These are phyloP conservation scores for Allophyes oxyacanthae DNA, from an alignment of 2,888 invertebrate species.

Conservation along the genomic window DNA sequence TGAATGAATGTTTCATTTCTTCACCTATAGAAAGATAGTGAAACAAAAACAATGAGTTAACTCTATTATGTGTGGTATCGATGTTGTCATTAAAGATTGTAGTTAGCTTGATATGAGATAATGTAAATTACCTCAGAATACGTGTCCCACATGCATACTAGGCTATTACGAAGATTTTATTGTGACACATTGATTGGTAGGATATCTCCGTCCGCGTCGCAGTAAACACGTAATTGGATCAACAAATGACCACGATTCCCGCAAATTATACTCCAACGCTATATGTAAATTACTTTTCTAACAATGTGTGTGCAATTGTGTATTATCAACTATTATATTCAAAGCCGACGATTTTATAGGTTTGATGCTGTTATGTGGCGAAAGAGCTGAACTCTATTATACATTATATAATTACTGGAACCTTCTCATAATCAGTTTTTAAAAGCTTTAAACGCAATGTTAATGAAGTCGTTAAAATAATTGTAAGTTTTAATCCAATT, in stretches of 20 bases:
- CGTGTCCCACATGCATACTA: conserved; percentile 62
- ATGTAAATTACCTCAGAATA: conserved; percentile 65
- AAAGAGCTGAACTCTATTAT: conserved; percentile 1
- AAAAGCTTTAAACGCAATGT: conserved; percentile 7
- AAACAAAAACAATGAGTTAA: conserved; percentile 21
- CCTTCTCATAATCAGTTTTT: conserved; percentile 3
- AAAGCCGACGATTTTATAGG: conserved; percentile 3
- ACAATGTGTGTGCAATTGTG: conserved; percentile 12
- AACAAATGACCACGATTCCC: conserved; percentile 63
- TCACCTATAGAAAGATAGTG: conserved; percentile 12
- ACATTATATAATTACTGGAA: conserved; percentile 1
- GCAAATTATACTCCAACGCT: conserved; percentile 49
- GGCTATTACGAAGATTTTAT: conserved; percentile 52
- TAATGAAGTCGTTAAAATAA: background rate
- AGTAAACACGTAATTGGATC: conserved; percentile 69
- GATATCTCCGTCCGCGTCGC: conserved; percentile 47
- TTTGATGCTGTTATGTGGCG: background rate
- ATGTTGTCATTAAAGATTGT: conserved; percentile 34
- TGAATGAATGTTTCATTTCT: conserved; percentile 14
- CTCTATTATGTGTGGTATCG: conserved; percentile 24
- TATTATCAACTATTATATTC: conserved; percentile 18
- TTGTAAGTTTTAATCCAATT: too few species aligned
- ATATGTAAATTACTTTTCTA: conserved; percentile 49
- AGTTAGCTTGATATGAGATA: conserved; percentile 44
- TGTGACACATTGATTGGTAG: conserved; percentile 64